phyloP scores from a whole-genome alignment of 2,888 invertebrate species.

The Pseudanteris insignis region DNA sequence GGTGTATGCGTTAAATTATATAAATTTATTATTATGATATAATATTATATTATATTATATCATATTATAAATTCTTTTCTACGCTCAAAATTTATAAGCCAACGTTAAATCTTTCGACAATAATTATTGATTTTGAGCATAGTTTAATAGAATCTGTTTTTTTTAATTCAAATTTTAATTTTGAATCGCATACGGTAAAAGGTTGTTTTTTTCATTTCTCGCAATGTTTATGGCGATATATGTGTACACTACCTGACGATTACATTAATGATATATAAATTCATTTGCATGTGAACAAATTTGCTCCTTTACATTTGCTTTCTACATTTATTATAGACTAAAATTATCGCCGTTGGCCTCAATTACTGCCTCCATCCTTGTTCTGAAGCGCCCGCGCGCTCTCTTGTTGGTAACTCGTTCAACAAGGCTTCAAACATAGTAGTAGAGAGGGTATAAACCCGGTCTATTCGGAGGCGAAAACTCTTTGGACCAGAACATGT shows the following conservation, averaged over 20 bases:
- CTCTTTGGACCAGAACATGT: no score
- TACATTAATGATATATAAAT: constrained; percentile 12
- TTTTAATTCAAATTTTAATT: no score
- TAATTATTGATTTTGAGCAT: constrained; percentile 6
- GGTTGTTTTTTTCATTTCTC: constrained; percentile 27
- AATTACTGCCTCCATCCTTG: no score
- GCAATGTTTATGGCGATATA: constrained; percentile 27
- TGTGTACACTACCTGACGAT: constrained; percentile 2
- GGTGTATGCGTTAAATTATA: constrained; percentile 5
- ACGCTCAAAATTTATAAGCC: constrained; percentile 11
- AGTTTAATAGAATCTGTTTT: constrained; percentile 1
- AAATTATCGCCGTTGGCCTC: no score
- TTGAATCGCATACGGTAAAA: not conserved
- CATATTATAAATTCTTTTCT: constrained; percentile 9
- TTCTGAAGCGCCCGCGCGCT: no score
- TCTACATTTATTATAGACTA: no score
- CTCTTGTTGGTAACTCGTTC: no score
- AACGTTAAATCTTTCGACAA: constrained; percentile 1
- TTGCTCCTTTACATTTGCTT: constrained; percentile 20
- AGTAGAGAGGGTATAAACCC: no score
- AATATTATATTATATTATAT: no score
- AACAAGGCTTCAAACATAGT: no score
- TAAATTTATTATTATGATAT: constrained; percentile 23
- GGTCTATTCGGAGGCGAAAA: no score
- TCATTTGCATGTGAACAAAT: constrained; percentile 12